phyloP scores from a whole-genome alignment of 2,888 invertebrate genomes.

The Calliphora vomitoria region DNA sequence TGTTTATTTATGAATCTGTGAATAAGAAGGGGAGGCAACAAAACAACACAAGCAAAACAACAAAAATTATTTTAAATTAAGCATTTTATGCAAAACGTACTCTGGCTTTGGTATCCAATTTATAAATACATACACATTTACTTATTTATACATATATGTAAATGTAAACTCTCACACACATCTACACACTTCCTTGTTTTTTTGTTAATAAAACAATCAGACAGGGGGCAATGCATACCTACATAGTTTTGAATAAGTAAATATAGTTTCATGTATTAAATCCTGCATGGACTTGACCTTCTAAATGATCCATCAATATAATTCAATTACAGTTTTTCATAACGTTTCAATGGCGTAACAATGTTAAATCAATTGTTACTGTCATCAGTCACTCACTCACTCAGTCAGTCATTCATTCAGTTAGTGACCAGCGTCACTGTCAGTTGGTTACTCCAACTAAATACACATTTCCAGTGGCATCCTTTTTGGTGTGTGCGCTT shows the following conservation, averaged over 20 bases:
- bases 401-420: too few species aligned
- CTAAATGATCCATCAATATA: constrained; percentile 33
- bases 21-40: neutral
- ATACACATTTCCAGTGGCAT: constrained; percentile 19
- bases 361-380: constrained; percentile 26
- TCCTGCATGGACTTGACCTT: constrained; percentile 29
- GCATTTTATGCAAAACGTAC: constrained; percentile 38
- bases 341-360: neutral
- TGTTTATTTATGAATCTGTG: constrained; percentile 69
- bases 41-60: constrained; percentile 10
- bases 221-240: too few species aligned
- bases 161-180: neutral
- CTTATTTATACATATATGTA: too few species aligned
- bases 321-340: constrained; percentile 9
- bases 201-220: neutral
- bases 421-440: too few species aligned
- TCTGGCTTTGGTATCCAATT: neutral
- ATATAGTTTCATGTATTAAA: neutral
- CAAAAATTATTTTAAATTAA: constrained; percentile 53
- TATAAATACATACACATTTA: neutral
- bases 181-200: neutral
- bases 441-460: constrained; percentile 21
- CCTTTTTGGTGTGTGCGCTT: neutral
- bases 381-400: constrained; percentile 20
- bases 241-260: neutral